Base-by-base conservation (phyloP, 1,140 invertebrate species). In the Drosophila setifemur region DNA sequence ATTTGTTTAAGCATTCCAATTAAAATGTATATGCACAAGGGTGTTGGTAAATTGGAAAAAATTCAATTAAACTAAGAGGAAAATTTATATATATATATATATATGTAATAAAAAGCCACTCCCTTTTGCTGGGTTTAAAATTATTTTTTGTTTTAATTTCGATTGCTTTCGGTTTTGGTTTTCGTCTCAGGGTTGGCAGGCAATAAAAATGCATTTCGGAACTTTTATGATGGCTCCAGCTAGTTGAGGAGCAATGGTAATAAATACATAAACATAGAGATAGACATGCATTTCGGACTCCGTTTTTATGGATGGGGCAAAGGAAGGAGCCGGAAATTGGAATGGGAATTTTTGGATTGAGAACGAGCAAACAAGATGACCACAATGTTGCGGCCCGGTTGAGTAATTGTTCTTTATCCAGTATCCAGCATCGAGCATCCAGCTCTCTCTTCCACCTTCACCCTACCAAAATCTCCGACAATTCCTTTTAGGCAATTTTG, bases 241-340 rank as follows among this genome's bases (percentile, higher is more conserved):
- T 16, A 16, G 9, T 64, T 60, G 58, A 70, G 73, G 58, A 70
- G 73, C 58, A 73, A 60, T 64, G 52, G 48, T 55, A 61, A 63
- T 68, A 81, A 75, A 68, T 47, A 73, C 73, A 64, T 61, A 60
- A 33, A 54, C 33, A 53, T n/a, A 25, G 21, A 66, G 44, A 47
- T 21, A 31, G 21, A 67, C 19, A 49, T 12, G 55, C 39, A 19
- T 29, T 54, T 55, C 33, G 18, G 23, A 33, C 33, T n/a, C 33
- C 28, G 14, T n/a, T 44, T 58, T 44, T 33, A 21, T 26, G 50
- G 7, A 16, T 44, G 18, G 33, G 25, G 5, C 28, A 16, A 19
- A 53, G 43, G 26, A 12, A 7, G 49, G 4, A 23, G 1, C 4
- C 6, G 28, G 21, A 43, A 21, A 35, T 28, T 14, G 18, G 14